These are phyloP conservation scores for Aviceda leuphotes DNA, from an alignment of 2,797 vertebrate species.

Conservation along the genomic window DNA sequence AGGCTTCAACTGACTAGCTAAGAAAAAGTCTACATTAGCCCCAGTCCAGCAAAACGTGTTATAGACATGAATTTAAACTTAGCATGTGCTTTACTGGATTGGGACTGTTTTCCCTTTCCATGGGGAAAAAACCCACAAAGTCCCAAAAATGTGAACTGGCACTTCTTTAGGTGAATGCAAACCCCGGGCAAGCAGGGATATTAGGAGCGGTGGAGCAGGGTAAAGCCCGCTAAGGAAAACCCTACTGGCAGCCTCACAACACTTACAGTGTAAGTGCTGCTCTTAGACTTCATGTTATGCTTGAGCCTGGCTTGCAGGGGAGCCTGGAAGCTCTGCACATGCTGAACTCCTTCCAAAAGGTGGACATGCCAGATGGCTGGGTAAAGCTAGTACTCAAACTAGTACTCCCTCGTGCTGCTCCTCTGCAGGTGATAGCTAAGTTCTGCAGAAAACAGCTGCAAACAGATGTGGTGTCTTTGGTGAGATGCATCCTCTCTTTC, in stretches of 20 bases:
- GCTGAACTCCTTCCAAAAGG: background rate
- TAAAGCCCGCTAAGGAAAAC: background rate
- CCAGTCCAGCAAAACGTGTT: background rate
- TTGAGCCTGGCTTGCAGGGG: background rate
- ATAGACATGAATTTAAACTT: background rate
- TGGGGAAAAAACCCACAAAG: rapidly evolving
- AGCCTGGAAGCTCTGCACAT: background rate
- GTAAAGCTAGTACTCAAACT: background rate
- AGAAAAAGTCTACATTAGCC: background rate
- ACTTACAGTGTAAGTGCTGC: background rate
- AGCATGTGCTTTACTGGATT: background rate
- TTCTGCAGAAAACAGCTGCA: background rate
- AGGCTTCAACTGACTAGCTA: background rate
- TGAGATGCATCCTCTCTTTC: background rate
- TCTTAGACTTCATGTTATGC: background rate
- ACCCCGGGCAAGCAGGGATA: background rate
- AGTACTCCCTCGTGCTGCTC: background rate
- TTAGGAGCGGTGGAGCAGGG: background rate
- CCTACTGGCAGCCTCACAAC: background rate
- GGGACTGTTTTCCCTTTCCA: background rate
- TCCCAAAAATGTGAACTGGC: background rate
- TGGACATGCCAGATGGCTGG: background rate
- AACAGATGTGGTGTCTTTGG: background rate
- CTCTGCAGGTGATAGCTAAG: background rate
- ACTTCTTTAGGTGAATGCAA: background rate